Base-by-base conservation (phyloP, 2,797 vertebrate species). In the Pygocentrus nattereri region DNA sequence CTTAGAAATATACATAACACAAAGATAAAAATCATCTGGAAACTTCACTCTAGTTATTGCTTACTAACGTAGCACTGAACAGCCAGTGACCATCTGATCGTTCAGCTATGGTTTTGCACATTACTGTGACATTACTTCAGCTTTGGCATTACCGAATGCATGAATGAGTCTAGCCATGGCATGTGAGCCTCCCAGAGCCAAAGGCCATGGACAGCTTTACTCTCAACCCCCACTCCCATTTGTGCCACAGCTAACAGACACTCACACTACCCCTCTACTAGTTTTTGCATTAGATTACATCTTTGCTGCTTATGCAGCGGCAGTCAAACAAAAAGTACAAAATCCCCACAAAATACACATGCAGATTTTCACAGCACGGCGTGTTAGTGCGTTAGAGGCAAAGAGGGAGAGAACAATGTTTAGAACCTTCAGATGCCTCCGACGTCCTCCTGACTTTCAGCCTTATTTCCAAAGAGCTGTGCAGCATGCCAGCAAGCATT, bases 391-490 rank as follows among this genome's bases (percentile, higher is more conserved):
- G 88, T 92, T 90, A 90, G 89, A 82, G 62, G 85, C 19, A 34
- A 65, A 7, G 19, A 52, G 25, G 11, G n/a, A 10, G 10, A 10
- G 18, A 91, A 89, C 85, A 86, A 50, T 25, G 15, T 23, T 50
- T n/a, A 62, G 52, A 77, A 81, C 92, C 90, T 92, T 93, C 91
- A 92, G 90, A 92, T 92, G 91, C 91, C 92, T 93, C 91, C 88
- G 89, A 90, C 90, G 93, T 94, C 93, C 92, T 93, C 85, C 90
- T 92, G 93, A 94, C 93, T 93, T 94, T 93, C 92, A 93, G 90
- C 90, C 44, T 52, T 58, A 87, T 93, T 92, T 94, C 92, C 91
- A 91, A 91, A 93, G 93, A 94, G 91, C 91, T 90, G 82, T 82
- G 90, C 88, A 90, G 86, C 91, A 89, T 93, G 92, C 93, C 92